These are phyloP conservation scores for Phyllotis vaccarum DNA, from an alignment of 2,797 vertebrate genomes.

Conservation along the genomic window DNA sequence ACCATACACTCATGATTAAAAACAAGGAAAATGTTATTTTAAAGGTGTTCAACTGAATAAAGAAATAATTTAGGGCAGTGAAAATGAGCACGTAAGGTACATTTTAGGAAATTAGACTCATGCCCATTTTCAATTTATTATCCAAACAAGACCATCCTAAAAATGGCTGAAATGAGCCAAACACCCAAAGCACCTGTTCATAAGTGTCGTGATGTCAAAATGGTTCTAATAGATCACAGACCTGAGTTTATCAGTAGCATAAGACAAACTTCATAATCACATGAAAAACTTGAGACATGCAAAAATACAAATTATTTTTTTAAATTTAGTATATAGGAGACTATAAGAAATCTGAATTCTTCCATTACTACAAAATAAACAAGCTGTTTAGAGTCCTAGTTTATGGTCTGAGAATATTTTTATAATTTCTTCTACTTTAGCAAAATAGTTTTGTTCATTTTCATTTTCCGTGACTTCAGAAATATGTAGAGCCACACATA, in stretches of 20 bases:
- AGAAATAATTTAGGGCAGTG: neutral
- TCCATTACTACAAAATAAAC: neutral
- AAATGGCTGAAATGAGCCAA: neutral
- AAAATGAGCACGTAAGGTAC: neutral
- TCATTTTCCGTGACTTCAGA: neutral
- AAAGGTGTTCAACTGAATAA: neutral
- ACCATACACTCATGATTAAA: neutral
- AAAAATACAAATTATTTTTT: constrained; percentile 17
- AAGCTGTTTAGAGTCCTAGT: neutral
- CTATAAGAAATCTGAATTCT: neutral
- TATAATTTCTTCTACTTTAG: neutral
- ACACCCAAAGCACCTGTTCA: neutral
- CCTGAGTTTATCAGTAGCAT: neutral
- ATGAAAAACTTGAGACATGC: neutral
- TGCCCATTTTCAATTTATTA: neutral
- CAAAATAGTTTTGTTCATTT: neutral
- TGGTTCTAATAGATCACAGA: neutral
- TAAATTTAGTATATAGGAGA: neutral
- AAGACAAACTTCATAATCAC: neutral
- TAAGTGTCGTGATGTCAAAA: neutral
- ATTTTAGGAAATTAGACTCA: neutral
- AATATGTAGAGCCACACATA: neutral
- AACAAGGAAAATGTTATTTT: neutral
- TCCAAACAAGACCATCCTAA: neutral
- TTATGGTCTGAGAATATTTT: neutral